Evolutionary conservation across 2,113 vertebrate species (phyloP), one percentile per base, ranked within the genome.

Genomic region (Mus spicilegus): DNA sequence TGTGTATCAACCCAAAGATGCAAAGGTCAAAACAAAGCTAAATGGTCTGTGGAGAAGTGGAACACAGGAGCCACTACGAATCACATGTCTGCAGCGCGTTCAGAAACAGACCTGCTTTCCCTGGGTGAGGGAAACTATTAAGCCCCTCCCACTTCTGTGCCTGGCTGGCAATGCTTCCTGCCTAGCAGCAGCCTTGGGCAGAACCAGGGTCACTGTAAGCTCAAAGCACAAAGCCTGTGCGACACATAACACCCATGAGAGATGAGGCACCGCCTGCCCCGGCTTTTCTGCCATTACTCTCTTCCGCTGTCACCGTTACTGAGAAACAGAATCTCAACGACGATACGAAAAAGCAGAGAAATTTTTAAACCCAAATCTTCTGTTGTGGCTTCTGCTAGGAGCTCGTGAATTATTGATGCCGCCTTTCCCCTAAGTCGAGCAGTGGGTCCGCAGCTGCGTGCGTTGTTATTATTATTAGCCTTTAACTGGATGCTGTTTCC

Each of bases 361-460:
- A 85, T 58, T 22, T 91, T 80, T 75, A 89, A 70, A 89, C 24
- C 30, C 61, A 65, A 77, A 92, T 85, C 20, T 73, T 75, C 49
- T 49, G 36, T 20, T 3, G n/a, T 26, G 51, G 16, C 39, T 81
- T 77, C 76, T 67, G 77, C 73, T 20, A 76, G 49, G 63, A 70
- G n/a, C 54, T 42, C 51, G 58, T 93, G 19, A 95, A 91, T 90
- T 67, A 90, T 78, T 90, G 61, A 90, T 67, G 58, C 42, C 19
- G 3, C 39, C 54, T 22, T 85, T 85, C 61, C 49, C n/a, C 7
- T 7, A 28, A 77, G 54, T 42, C n/a, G 81, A 78, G 36, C 0
- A 2, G 19, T 22, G 28, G 20, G 22, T 46, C 13, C 7, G 5
- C n/a, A 20, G 76, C 20, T 5, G 54, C 3, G 36, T 51, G 0